Evolutionary conservation across 64 coral and sea anemone genomes (phyloP).

Genomic region (Montipora sp.): DNA sequence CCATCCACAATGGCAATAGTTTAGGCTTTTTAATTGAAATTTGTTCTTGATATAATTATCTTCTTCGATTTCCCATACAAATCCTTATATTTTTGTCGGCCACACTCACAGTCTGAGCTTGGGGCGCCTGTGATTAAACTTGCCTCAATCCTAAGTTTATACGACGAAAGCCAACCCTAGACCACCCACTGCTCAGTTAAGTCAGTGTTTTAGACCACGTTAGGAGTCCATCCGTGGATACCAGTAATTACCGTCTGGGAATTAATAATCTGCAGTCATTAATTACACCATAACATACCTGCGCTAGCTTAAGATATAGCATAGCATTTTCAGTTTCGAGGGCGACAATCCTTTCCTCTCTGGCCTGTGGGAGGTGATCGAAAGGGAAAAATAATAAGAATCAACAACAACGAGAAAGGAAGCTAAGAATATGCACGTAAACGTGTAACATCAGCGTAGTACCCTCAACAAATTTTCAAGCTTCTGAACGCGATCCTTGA

Average conservation of each 20-base stretch:
- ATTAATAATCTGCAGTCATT: background rate
- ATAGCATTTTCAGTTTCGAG: slow-evolving; percentile 99
- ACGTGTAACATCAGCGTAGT: background rate
- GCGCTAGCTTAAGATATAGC: slow-evolving; percentile 97
- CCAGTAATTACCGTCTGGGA: background rate
- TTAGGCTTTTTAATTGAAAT: no score
- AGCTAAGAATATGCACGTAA: background rate
- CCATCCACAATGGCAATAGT: no score
- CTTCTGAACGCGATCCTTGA: slow-evolving; percentile 96
- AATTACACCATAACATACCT: slow-evolving; percentile 44
- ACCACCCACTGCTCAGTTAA: no score
- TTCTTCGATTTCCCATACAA: no score
- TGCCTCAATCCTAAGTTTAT: no score
- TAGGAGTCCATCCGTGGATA: no score
- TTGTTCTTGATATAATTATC: no score
- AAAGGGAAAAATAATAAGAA: background rate
- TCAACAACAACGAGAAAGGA: background rate
- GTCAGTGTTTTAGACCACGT: no score
- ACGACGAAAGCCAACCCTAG: no score
- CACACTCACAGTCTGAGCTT: no score
- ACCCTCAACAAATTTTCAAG: slow-evolving; percentile 92
- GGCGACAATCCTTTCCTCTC: slow-evolving; percentile 97
- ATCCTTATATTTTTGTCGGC: no score
- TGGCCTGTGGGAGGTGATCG: slow-evolving; percentile 63
- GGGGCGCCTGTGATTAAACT: no score